phyloP scores from a whole-genome alignment of 2,888 invertebrate genomes.

The Heterodera filipjevi region DNA sequence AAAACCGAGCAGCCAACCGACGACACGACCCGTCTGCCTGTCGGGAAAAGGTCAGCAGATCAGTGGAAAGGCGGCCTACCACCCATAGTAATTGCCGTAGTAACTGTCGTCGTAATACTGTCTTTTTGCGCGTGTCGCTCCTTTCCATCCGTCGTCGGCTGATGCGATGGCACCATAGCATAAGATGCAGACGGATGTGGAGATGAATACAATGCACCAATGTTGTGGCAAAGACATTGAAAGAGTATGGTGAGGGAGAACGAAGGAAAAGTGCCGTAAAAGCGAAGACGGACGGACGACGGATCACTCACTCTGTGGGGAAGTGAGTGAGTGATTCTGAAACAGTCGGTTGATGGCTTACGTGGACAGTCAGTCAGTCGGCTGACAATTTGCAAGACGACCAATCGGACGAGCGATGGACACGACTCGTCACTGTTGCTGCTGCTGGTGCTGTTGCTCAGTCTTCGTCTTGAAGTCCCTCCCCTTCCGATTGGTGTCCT shows the following conservation, averaged over 20 bases:
- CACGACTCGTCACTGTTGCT: not conserved
- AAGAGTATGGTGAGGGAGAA: not conserved
- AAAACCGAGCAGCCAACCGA: constrained; percentile 58
- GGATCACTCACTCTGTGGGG: no score
- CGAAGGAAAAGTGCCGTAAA: not conserved
- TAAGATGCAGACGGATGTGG: not conserved
- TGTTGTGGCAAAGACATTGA: not conserved
- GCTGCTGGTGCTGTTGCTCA: not conserved
- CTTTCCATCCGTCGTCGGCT: not conserved
- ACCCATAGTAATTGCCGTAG: constrained; percentile 48
- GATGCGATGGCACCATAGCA: not conserved
- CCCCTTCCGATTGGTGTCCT: not conserved
- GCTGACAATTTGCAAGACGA: not conserved
- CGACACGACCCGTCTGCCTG: constrained; percentile 63
- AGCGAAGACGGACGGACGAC: not conserved
- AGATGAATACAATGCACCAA: not conserved
- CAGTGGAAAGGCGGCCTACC: constrained; percentile 34
- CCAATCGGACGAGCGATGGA: not conserved
- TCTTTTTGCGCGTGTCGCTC: constrained; percentile 33
- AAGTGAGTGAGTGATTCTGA: not conserved
- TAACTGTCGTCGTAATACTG: constrained; percentile 47
- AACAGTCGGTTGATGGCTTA: not conserved
- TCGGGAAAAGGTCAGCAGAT: not conserved
- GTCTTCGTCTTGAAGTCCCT: not conserved
- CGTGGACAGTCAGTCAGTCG: not conserved